phyloP scores from a whole-genome alignment of 2,113 vertebrate species.

The Columba livia region DNA sequence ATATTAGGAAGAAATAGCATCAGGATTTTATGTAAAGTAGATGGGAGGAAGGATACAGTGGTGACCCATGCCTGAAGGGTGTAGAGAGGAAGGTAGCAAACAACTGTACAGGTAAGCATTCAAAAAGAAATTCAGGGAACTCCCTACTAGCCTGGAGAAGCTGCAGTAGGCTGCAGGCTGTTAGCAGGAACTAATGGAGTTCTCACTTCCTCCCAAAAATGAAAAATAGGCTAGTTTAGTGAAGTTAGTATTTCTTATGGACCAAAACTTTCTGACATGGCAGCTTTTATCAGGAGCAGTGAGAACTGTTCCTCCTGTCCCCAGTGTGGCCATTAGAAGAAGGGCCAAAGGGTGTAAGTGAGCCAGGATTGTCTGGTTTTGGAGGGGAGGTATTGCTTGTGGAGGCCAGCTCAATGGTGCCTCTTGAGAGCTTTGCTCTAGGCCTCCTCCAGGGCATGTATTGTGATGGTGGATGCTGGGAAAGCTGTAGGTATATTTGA shows the following conservation, averaged over 20 bases:
- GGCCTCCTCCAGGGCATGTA: background rate
- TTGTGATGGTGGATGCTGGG: background rate
- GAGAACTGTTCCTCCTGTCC: background rate
- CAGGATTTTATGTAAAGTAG: background rate
- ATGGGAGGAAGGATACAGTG: background rate
- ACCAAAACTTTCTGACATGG: background rate
- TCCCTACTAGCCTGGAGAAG: background rate
- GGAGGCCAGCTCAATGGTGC: background rate
- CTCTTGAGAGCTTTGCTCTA: background rate
- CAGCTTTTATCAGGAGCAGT: accelerated
- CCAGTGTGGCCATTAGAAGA: background rate
- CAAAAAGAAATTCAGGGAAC: background rate
- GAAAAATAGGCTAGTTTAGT: background rate
- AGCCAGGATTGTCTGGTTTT: background rate
- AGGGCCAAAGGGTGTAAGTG: background rate
- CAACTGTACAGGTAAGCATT: background rate
- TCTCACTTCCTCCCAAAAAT: background rate
- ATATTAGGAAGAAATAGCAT: background rate
- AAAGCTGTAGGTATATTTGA: background rate
- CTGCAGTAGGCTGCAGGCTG: background rate
- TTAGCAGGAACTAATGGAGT: background rate
- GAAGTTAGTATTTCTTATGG: background rate
- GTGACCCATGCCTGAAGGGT: too few species aligned
- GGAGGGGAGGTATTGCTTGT: background rate
- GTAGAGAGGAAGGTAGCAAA: background rate